Evolutionary conservation across 2,113 vertebrate genomes (phyloP), one percentile per base, ranked within the genome.

Genomic region (Gavialis gangeticus): DNA sequence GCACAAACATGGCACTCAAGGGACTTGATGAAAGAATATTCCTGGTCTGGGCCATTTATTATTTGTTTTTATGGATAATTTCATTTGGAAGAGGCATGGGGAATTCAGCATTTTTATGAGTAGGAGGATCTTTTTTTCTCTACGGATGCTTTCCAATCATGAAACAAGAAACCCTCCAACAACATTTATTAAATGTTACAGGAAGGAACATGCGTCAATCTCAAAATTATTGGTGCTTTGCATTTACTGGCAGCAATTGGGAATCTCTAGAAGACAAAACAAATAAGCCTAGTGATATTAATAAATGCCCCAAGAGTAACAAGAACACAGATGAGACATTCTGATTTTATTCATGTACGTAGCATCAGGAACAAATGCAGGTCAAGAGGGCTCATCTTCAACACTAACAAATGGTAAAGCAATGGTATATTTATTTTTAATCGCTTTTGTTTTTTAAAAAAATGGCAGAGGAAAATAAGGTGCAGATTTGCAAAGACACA

Each of bases 321-420:
- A 60, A 86, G 75, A 30, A 90, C 79, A 62, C 85, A 82, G 87
- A 81, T 89, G 93, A 89, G 93, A n/a, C 58, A n/a, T 64, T 88
- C 79, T 71, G 46, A 69, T 80, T 85, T 86, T 89, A 88, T 88
- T 88, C 75, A 24, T 2, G 57, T 63, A 69, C 37, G n/a, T n/a
- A 84, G 79, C 75, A 75, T 84, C 83, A 89, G 90, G 93, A 90
- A 0, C 2, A 88, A 87, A 64, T 54, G 34, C 84, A 93, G 78
- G 88, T 93, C 78, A 81, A 92, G 76, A 75, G 80, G 58, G 78
- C 87, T 30, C 59, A 0, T 91, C 88, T 94, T 84, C 75, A 18
- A 54, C 3, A 1, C 19, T 34, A 25, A 12, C 18, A 2, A 4
- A 84, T 24, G 14, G 59, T 83, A 84, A n/a, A 9, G 4, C 57